Conservation (phyloP, 2,113 vertebrate species). For the Microcebus jonahi region DNA sequence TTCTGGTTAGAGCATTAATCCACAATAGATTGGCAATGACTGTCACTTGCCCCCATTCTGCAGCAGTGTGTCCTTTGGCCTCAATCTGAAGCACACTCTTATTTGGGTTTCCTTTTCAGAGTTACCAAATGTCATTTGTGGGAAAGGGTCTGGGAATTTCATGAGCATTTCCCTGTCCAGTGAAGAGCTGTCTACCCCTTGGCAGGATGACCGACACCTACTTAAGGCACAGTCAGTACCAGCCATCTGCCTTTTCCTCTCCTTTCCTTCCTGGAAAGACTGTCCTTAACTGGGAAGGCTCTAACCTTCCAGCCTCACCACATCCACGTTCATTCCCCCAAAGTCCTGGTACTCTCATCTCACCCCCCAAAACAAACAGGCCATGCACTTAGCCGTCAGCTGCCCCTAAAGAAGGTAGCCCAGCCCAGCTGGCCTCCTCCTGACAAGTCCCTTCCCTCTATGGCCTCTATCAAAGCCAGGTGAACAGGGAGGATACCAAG, state of each 20-base stretch:
- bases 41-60: background rate
- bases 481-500: background rate
- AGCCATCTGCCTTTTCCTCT: background rate
- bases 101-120: background rate
- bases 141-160: background rate
- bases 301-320: background rate
- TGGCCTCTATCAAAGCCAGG: background rate
- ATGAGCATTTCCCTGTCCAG: background rate
- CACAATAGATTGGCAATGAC: background rate
- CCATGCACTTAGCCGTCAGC: background rate
- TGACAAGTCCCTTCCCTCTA: background rate
- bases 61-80: background rate
- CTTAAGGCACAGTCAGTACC: background rate
- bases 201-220: background rate
- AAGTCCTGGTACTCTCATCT: background rate
- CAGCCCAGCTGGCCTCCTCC: background rate
- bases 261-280: background rate
- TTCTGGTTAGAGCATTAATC: background rate
- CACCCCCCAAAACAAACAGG: background rate
- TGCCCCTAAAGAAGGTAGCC: background rate
- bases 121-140: background rate
- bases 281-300: background rate
- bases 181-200: background rate
- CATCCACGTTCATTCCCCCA: background rate
- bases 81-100: background rate